Percentiles rank a stretch among this genome's conserved stretches.
phyloP scores from a whole-genome alignment of 2,113 vertebrate genomes.

The Platysternon megacephalum region DNA sequence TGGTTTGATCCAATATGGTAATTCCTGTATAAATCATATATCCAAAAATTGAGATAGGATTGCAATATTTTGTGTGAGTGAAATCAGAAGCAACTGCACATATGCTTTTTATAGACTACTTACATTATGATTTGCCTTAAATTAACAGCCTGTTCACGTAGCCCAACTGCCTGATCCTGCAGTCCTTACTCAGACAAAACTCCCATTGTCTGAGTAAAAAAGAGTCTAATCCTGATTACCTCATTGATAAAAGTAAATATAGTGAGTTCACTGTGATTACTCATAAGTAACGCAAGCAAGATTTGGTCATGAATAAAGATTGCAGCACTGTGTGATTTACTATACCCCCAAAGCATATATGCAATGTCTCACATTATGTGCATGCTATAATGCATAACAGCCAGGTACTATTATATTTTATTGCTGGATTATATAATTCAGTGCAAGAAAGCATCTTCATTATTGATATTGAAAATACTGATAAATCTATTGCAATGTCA shows the following conservation, averaged over 20 bases:
- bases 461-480: not conserved
- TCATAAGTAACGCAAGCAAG: not conserved
- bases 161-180: not conserved
- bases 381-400: accelerated
- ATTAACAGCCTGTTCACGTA: not conserved
- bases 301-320: not conserved
- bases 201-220: not conserved
- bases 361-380: not conserved
- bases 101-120: not conserved
- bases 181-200: not conserved
- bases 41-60: not conserved
- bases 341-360: not conserved
- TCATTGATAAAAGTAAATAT: not conserved
- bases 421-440: not conserved
- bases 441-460: not conserved
- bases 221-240: not conserved
- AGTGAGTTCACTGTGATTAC: not conserved
- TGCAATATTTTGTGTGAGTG: not conserved
- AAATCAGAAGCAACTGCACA: not conserved
- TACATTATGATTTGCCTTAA: not conserved
- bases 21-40: not conserved
- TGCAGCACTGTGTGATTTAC: not conserved
- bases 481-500: not conserved
- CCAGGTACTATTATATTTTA: not conserved
- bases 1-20: not conserved